Base-by-base conservation (phyloP, 2,113 vertebrate genomes). In the Aldabrachelys gigantea region DNA sequence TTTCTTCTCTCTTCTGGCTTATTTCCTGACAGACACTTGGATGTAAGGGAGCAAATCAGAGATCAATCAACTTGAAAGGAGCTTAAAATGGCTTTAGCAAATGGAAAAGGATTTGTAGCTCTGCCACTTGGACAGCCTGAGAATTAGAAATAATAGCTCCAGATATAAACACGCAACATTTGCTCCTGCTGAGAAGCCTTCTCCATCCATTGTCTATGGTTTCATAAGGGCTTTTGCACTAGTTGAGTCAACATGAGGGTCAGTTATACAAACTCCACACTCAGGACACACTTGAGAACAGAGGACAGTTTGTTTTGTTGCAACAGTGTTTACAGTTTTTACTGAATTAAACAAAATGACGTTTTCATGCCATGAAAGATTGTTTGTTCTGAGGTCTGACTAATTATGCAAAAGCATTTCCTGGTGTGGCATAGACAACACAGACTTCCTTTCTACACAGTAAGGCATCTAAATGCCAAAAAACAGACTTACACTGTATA, bases 281-380 rank as follows among this genome's bases (percentile, higher is more conserved):
- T 93, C 78, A 38, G 72, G 89, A 93, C 87, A 95, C 87, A 95
- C 93, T 80, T 82, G 76, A 87, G 50, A 96, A 97, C 95, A 96
- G 38, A 92, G 81, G 56, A 72, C 85, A 65, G 17, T 22, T 92
- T 97, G 96, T 95, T 93, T 8, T 11, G 5, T 84, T 88, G 80
- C 89, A 85, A 41, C 50, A 49, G 83, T 8, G 14, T 21, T 94
- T 91, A 85, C 87, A 93, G 35, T 82, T 83, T 92, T 93, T 93
- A 83, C 54, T 56, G 54, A 19, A 24, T 44, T 72, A 95, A 96
- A 96, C 91, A 96, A 95, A 95, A 79, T 75, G 62, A 88, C 89
- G 11, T 72, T 88, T 91, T 95, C 56, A 52, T 88, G 53, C 69
- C 56, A 53, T 57, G 84, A 96, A 91, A 91, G 94, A 75, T 25